Base-by-base conservation (phyloP, 92 coral and sea anemone species). In the Chrysogorgia sp. region DNA sequence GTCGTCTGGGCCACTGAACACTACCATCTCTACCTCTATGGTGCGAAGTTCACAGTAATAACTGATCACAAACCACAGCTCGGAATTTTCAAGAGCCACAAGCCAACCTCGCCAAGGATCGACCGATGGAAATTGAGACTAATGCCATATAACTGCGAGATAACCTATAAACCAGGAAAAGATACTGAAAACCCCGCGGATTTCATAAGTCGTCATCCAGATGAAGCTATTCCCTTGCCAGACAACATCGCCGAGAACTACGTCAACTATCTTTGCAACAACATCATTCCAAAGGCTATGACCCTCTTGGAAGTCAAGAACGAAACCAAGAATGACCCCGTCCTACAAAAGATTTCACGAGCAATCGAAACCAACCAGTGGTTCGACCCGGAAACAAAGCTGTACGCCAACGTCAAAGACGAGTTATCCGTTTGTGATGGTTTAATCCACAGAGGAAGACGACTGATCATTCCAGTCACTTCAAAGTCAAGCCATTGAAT, bases 1-100 rank as follows among this genome's bases (percentile, higher is more conserved):
- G 90, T 61, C 20, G 88, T 91, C 23, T 88, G 90, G 92, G 92
- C 69, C 10, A 82, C 63, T 22, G 92, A 88, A 76, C 86, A 79
- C 31, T 87, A 41, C 53, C 88, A 85, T 50, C 82, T 82, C 34
- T 82, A 81, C 67, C 60, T 87, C 23, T 82, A 87, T 49, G 89
- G 88, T 14, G 86, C 76, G 81, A 58, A 68, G 79, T 87, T 88
- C 33, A 63, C 82, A 10, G 56, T 88, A 43, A 45, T 85, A 49
- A 88, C 90, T 19, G 88, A 88, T 59, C 88, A 88, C 83, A 79
- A 88, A 60, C 92, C 92, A n/a, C 85, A 82, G 25, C 48, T 67
- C 26, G 87, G 88, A 7, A n/a, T 85, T 85, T 83, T 82, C 47
- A 20, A 48, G 2, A 58, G 69, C 53, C 58, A 40, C 59, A 76